phyloP scores from a whole-genome alignment of 2,888 invertebrate genomes.

The Mactromeris polynyma region DNA sequence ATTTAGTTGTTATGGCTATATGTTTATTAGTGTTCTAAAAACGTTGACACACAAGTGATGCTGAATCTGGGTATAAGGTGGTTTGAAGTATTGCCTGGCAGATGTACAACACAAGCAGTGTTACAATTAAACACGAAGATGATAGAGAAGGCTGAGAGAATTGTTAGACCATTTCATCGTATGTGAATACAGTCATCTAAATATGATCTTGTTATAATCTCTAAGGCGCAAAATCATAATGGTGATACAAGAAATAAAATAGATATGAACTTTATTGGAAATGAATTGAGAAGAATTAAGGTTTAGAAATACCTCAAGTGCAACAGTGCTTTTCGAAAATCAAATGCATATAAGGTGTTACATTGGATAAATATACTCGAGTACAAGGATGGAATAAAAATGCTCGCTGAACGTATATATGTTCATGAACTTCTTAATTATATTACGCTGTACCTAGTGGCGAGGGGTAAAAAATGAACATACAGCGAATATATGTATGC shows the following conservation, averaged over 20 bases:
- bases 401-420: not conserved
- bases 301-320: not conserved
- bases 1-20: not conserved
- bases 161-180: not conserved
- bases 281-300: not conserved
- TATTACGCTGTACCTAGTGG: not conserved
- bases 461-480: conserved; percentile 75
- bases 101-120: not conserved
- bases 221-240: not conserved
- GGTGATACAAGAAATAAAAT: conserved; percentile 2
- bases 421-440: conserved; percentile 11
- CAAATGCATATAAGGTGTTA: not conserved
- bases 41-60: conserved; percentile 41
- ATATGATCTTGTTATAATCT: not conserved
- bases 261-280: conserved; percentile 23
- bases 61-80: conserved; percentile 20
- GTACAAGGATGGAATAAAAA: conserved; percentile 7
- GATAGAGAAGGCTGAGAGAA: not conserved
- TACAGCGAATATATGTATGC: conserved; percentile 94
- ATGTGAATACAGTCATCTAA: not conserved
- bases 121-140: not conserved
- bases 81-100: conserved; percentile 32
- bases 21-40: conserved; percentile 18
- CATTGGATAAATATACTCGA: not conserved
- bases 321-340: not conserved